Evolutionary conservation across 2,888 invertebrate genomes (phyloP).

Genomic region (Ophion costatus): DNA sequence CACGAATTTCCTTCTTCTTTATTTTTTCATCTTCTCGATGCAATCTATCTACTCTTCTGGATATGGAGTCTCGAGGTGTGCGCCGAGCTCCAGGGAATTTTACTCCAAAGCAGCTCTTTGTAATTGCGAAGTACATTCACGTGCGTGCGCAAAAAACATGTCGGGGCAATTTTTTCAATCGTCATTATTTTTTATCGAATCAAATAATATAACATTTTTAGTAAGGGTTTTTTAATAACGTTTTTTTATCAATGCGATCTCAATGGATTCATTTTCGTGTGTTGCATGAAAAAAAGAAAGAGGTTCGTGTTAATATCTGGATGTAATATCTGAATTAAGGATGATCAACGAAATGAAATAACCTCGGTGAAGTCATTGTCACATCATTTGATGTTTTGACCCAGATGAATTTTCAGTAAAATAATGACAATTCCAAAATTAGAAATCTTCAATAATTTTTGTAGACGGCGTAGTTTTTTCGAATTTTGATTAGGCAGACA

Average conservation of each 20-base stretch:
- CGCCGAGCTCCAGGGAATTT: background rate
- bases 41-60: constrained; percentile 25
- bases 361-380: no score
- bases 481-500: no score
- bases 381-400: no score
- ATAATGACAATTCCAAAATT: no score
- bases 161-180: background rate
- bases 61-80: constrained; percentile 3
- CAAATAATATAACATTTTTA: no score
- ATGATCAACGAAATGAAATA: no score
- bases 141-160: background rate
- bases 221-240: no score
- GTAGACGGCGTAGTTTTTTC: no score
- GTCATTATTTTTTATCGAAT: background rate
- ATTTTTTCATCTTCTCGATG: constrained; percentile 29
- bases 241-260: background rate
- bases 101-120: background rate
- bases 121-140: constrained; percentile 21
- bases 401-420: no score
- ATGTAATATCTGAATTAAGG: no score
- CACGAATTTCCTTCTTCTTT: constrained; percentile 1
- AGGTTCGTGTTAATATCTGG: no score
- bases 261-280: background rate
- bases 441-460: no score
- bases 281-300: background rate